A percentile compares a stretch with the other conserved stretches of the same genome.
These are phyloP conservation scores for Epistrophella euchroma DNA, from an alignment of 2,888 invertebrate genomes.

Conservation along the genomic window DNA sequence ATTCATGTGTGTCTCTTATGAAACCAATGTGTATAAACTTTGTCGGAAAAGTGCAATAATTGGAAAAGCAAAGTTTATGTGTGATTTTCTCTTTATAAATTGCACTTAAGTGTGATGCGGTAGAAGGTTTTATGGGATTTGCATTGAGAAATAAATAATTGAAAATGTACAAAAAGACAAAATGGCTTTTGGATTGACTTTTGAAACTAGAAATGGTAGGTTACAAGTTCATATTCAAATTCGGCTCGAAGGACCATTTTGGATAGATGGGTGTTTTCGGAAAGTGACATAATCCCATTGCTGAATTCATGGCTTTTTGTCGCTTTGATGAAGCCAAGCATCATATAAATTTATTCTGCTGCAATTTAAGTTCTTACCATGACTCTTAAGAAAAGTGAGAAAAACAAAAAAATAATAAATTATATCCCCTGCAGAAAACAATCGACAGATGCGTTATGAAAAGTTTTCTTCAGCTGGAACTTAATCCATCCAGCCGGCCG, in stretches of 20 bases:
- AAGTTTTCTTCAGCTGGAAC: too few relatives aligned
- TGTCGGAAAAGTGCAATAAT: constrained; percentile 60
- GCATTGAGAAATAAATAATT: constrained; percentile 34
- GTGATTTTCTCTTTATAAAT: constrained; percentile 38
- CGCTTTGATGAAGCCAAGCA: too few relatives aligned
- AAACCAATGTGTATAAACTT: constrained; percentile 44
- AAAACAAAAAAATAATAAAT: too few relatives aligned
- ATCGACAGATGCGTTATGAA: too few relatives aligned
- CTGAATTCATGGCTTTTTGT: too few relatives aligned
- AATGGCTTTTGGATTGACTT: constrained; percentile 18
- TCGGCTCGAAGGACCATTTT: constrained; percentile 10
- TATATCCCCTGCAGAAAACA: too few relatives aligned
- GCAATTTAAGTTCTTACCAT: too few relatives aligned
- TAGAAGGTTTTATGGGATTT: constrained; percentile 14
- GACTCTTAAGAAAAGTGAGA: too few relatives aligned
- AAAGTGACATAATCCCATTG: too few relatives aligned
- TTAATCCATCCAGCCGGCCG: too few relatives aligned
- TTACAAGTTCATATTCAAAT: constrained; percentile 2
- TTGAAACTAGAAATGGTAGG: not conserved
- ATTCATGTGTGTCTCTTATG: not conserved
- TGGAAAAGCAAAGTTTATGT: constrained; percentile 58
- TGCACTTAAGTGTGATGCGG: constrained; percentile 25
- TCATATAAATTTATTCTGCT: too few relatives aligned
- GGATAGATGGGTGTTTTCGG: too few relatives aligned
- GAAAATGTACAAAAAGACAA: constrained; percentile 5